A percentile compares a stretch with the other conserved stretches of the same genome.
These are phyloP conservation scores for Tokudaia tokunoshimensis DNA, from an alignment of 2,797 vertebrate genomes.

Conservation along the genomic window DNA sequence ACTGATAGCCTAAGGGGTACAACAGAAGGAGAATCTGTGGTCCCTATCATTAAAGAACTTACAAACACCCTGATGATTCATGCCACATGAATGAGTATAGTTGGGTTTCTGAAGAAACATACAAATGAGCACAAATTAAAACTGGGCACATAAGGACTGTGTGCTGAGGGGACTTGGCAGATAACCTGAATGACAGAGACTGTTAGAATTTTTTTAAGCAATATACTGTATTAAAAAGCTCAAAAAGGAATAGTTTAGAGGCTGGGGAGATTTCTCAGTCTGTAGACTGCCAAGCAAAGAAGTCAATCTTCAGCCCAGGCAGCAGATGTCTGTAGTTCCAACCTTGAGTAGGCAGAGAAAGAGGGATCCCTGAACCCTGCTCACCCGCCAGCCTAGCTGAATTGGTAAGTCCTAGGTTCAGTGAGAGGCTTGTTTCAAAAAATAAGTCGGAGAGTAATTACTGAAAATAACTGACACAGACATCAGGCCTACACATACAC, in stretches of 20 bases:
- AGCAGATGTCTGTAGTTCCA: neutral
- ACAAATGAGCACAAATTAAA: conserved; percentile 55
- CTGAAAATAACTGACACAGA: neutral
- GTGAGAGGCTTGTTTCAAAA: neutral
- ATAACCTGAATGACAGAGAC: neutral
- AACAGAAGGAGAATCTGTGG: conserved; percentile 9
- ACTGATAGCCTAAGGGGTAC: neutral
- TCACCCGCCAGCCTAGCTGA: neutral
- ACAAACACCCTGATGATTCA: conserved; percentile 37
- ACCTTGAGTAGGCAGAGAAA: neutral
- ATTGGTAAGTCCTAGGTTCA: neutral
- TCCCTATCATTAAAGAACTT: conserved; percentile 45
- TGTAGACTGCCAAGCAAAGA: neutral
- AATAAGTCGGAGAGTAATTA: neutral
- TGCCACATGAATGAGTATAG: conserved; percentile 28
- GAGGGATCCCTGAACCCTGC: neutral
- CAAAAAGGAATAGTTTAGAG: neutral
- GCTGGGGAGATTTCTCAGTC: neutral
- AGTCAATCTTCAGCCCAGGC: neutral
- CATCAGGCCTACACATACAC: neutral
- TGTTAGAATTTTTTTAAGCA: conserved; percentile 22
- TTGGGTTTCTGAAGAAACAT: conserved; percentile 26
- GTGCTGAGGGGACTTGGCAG: neutral
- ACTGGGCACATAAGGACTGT: neutral
- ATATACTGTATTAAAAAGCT: conserved; percentile 4